A percentile compares a stretch with the other conserved stretches of the same genome.
phyloP scores from a whole-genome alignment of 2,888 invertebrate genomes.

The Nemotelus nigrinus region DNA sequence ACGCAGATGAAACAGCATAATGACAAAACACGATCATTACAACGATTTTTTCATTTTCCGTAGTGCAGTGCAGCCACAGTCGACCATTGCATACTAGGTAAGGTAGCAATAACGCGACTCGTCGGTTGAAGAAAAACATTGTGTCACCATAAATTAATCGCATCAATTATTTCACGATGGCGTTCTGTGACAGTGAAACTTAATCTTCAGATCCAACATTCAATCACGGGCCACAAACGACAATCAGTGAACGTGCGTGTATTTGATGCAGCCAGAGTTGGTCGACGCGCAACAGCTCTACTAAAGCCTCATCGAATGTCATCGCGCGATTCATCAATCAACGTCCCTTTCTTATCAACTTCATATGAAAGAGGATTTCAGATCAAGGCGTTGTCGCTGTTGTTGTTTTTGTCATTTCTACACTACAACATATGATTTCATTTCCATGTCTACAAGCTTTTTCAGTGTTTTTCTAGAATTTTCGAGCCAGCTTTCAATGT shows the following conservation, averaged over 20 bases:
- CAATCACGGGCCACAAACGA: constrained; percentile 21
- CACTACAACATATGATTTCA: too few species aligned
- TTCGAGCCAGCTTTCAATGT: background rate
- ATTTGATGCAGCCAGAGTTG: constrained; percentile 9
- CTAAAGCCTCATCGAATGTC: constrained; percentile 21
- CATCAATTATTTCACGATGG: constrained; percentile 42
- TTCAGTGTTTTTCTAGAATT: background rate
- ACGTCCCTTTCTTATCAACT: constrained; percentile 12
- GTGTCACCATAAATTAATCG: constrained; percentile 43
- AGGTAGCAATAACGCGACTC: background rate
- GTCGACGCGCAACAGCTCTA: constrained; percentile 4
- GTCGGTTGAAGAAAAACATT: constrained; percentile 1
- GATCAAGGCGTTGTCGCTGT: background rate
- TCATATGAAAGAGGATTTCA: constrained; percentile 19
- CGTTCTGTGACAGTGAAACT: constrained; percentile 40
- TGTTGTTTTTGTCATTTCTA: constrained; percentile 22
- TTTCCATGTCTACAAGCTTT: too few species aligned
- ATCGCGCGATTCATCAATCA: constrained; percentile 39
- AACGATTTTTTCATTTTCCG: constrained; percentile 11
- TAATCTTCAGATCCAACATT: constrained; percentile 45
- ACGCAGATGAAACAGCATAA: background rate
- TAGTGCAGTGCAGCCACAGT: background rate
- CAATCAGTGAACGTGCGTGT: background rate
- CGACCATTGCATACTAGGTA: background rate
- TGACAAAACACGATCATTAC: background rate